Conservation (phyloP, 1,140 invertebrate species). For the Mamestra configurata region DNA sequence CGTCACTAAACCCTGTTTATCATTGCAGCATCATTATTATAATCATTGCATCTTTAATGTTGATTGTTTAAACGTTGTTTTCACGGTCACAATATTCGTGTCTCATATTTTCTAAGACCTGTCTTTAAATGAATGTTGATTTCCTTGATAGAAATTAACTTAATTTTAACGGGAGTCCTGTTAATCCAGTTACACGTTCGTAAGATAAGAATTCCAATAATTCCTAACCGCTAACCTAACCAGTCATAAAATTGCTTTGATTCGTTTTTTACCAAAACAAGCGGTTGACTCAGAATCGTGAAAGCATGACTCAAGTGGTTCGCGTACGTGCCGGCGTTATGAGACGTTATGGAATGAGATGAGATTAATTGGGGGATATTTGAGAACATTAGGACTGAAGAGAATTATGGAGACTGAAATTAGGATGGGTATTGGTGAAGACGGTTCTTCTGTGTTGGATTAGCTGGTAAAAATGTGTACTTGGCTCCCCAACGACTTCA, state of each 20-base stretch:
- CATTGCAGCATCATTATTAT: no score
- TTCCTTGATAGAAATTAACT: no score
- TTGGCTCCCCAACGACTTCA: no score
- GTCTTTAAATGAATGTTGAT: no score
- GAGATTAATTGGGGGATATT: slow-evolving; percentile 6
- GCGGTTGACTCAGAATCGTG: slow-evolving; percentile 51
- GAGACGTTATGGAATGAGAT: slow-evolving; percentile 12
- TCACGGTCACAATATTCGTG: no score
- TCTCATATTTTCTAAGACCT: no score
- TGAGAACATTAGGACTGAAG: neutral
- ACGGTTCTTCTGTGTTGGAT: no score
- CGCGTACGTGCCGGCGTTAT: slow-evolving; percentile 17
- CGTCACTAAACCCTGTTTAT: no score
- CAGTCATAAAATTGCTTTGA: slow-evolving; percentile 34
- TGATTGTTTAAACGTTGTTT: no score
- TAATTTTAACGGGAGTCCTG: neutral
- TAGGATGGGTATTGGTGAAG: neutral
- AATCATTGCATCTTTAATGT: no score
- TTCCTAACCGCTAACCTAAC: slow-evolving; percentile 29
- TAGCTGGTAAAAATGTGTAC: no score
- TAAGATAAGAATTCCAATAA: slow-evolving; percentile 47
- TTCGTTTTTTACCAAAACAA: slow-evolving; percentile 54
- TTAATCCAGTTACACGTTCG: neutral
- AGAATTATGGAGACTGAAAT: neutral
- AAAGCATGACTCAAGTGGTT: slow-evolving; percentile 52